These are phyloP conservation scores for Gymnothorax javanicus DNA, from an alignment of 2,797 vertebrate genomes.

Conservation along the genomic window DNA sequence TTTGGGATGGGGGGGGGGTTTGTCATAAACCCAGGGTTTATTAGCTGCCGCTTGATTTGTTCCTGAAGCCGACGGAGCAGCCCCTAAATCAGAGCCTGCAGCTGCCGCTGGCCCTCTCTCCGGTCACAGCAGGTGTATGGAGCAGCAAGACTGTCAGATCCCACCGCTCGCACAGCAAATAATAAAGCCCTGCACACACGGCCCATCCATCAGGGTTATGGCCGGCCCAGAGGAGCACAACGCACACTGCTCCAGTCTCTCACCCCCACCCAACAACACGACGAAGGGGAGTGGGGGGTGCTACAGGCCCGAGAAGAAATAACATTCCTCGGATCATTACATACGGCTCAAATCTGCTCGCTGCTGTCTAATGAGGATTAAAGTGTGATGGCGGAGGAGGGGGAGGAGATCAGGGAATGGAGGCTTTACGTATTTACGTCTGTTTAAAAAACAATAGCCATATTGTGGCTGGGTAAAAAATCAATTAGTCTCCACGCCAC, in stretches of 20 bases:
- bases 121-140: conserved; percentile 94
- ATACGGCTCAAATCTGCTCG: background rate
- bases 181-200: conserved; percentile 91
- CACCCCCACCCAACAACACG: background rate
- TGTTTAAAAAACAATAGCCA: conserved; percentile 81
- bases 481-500: conserved; percentile 85
- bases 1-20: conserved; percentile 71
- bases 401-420: conserved; percentile 39
- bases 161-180: conserved; percentile 90
- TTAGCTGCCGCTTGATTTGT: conserved; percentile 97
- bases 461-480: conserved; percentile 79
- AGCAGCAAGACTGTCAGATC: conserved; percentile 77
- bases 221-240: conserved; percentile 74
- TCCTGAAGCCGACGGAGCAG: conserved; percentile 75
- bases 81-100: conserved; percentile 94
- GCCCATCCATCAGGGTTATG: conserved; percentile 94
- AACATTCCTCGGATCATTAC: conserved; percentile 5
- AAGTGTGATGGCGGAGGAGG: background rate
- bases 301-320: background rate
- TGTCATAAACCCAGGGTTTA: conserved; percentile 91
- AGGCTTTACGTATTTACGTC: conserved; percentile 69
- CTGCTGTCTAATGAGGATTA: background rate
- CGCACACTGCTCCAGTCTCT: conserved; percentile 37
- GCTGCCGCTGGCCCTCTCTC: conserved; percentile 82
- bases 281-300: background rate